Evolutionary conservation across 2,797 vertebrate species (phyloP).

Genomic region (Luscinia megarhynchos): DNA sequence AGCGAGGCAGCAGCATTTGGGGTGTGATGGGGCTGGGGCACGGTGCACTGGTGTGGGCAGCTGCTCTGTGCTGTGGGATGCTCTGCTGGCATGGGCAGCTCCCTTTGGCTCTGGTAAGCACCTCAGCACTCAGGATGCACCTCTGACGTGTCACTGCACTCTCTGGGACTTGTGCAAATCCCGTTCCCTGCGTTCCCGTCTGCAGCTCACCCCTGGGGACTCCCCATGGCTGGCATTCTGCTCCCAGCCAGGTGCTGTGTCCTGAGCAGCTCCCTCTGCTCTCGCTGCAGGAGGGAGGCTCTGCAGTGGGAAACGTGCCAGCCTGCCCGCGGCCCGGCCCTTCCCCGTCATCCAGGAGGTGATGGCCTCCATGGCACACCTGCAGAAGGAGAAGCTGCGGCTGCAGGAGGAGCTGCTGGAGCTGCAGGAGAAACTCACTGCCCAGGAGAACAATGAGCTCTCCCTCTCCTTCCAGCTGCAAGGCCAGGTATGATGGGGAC

Average conservation of each 20-base stretch:
- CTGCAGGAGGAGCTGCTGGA: conserved; percentile 77
- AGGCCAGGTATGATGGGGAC: conserved; percentile 81
- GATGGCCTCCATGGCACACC: conserved; percentile 77
- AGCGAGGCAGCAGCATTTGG: neutral
- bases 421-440: conserved; percentile 70
- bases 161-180: neutral
- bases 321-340: conserved; percentile 16
- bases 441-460: conserved; percentile 78
- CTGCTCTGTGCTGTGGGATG: rapidly evolving
- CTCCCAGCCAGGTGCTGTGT: rapidly evolving
- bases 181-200: rapidly evolving
- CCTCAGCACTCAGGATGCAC: rapidly evolving
- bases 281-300: conserved; percentile 71
- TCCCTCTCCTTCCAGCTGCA: conserved; percentile 79
- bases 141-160: rapidly evolving
- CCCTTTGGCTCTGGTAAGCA: neutral
- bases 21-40: neutral
- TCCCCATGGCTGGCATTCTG: neutral
- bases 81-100: neutral
- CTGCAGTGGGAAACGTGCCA: conserved; percentile 69
- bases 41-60: rapidly evolving
- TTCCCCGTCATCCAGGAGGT: conserved; percentile 72
- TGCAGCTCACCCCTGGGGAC: neutral
- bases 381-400: conserved; percentile 76
- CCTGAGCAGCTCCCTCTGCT: neutral